Evolutionary conservation across 2,113 vertebrate genomes (phyloP), one percentile per base, ranked within the genome.

Genomic region (Chionodraco myersi): DNA sequence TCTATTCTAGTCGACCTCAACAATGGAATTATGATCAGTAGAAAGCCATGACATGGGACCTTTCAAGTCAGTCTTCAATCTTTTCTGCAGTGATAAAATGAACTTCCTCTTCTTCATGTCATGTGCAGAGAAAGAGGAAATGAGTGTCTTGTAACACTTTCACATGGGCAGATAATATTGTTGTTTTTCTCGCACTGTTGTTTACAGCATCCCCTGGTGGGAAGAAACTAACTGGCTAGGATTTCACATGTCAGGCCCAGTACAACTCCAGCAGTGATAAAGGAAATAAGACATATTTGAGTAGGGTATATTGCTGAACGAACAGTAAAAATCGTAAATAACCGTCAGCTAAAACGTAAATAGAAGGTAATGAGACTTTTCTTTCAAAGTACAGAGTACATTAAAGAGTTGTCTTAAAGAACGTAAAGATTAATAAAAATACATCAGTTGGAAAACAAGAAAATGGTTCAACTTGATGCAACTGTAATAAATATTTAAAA

Each of bases 141-240:
- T 69, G 0, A 36, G 34, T 70, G 76, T 65, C 45, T 80, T 2
- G 12, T 16, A 51, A 77, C 5, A 64, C 58, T 72, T 36, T 78
- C 45, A 65, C 3, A 54, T 48, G 2, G 7, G 3, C 36, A 75
- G 62, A 15, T 13, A 21, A 30, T 58, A 7, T 41, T 41, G n/a
- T 51, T 26, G 76, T 36, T 13, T 5, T 41, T 23, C 41, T 4
- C 1, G 6, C 30, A 41, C 21, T 45, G 56, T 68, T 75, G 73
- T 81, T 84, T 72, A 89, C 76, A 90, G 89, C 89, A 86, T 41
- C 92, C 85, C 87, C 92, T 92, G 79, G 90, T 93, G 92, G 90
- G 56, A 13, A 66, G 64, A 73, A 49, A 56, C 7, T 64, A 78
- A 79, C 47, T 63, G 16, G 76, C 69, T 53, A 41, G 4, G 45